phyloP scores from a whole-genome alignment of 2,888 invertebrate genomes.

The Bursaphelenchus okinawaensis region DNA sequence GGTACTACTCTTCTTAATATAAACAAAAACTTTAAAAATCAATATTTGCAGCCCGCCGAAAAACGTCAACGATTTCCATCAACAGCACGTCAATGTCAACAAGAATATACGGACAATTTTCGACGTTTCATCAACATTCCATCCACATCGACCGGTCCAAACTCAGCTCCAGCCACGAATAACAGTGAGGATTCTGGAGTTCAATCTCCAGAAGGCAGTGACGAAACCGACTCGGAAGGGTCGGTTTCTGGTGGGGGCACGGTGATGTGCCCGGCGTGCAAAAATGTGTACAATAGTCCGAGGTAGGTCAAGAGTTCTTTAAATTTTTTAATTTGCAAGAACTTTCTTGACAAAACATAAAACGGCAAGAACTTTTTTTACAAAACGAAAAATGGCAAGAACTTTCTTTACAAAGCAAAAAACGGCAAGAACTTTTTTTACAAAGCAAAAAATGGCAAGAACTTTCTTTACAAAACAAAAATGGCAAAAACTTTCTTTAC shows the following conservation, averaged over 20 bases:
- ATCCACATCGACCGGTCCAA: background rate
- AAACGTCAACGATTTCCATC: background rate
- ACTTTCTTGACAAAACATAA: too few relatives aligned
- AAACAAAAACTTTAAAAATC: too few relatives aligned
- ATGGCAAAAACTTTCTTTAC: too few relatives aligned
- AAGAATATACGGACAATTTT: conserved; percentile 11
- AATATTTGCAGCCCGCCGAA: background rate
- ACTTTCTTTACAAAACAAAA: too few relatives aligned
- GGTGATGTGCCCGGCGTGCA: conserved; percentile 45
- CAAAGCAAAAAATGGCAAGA: too few relatives aligned
- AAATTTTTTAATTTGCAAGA: too few relatives aligned
- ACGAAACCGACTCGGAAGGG: conserved; percentile 9
- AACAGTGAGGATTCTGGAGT: conserved; percentile 9
- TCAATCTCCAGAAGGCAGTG: conserved; percentile 13
- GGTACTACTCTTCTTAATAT: too few relatives aligned
- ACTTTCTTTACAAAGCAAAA: too few relatives aligned
- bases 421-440: too few relatives aligned
- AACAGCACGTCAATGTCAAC: conserved; percentile 2
- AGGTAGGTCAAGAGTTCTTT: too few relatives aligned
- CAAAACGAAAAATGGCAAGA: too few relatives aligned
- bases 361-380: too few relatives aligned
- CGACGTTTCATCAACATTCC: conserved; percentile 14
- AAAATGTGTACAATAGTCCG: conserved; percentile 46
- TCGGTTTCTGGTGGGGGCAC: conserved; percentile 30
- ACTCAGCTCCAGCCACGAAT: conserved; percentile 2